Percentiles rank a stretch among this genome's conserved stretches.
Conservation (phyloP, 2,797 vertebrate species). For the Myotis myotis region DNA sequence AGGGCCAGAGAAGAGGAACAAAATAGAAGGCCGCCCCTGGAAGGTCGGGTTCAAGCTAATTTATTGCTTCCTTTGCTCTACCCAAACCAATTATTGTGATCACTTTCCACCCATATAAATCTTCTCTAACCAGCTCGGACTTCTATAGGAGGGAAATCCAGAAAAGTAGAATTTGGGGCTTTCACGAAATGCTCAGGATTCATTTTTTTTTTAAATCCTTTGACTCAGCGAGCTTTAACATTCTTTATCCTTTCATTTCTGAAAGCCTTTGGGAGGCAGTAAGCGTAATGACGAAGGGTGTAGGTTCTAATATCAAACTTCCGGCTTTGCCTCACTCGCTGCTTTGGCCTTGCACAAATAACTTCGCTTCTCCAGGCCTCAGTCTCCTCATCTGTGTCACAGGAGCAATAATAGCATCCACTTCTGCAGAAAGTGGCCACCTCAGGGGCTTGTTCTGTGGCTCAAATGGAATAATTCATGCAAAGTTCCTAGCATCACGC, state of each 20-base stretch:
- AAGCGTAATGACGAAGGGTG: background rate
- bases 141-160: background rate
- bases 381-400: background rate
- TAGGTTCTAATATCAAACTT: background rate
- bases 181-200: conserved; percentile 36
- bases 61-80: conserved; percentile 61
- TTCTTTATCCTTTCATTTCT: background rate
- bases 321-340: background rate
- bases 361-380: background rate
- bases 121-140: conserved; percentile 10
- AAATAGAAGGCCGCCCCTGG: background rate
- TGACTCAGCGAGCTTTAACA: conserved; percentile 23
- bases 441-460: background rate
- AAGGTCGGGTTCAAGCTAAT: conserved; percentile 67
- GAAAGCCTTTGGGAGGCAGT: background rate
- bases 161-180: conserved; percentile 29
- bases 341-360: background rate
- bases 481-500: background rate
- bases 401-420: background rate
- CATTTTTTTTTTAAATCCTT: background rate
- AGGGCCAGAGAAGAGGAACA: conserved; percentile 29
- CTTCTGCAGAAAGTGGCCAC: background rate
- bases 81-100: conserved; percentile 61
- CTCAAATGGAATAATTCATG: background rate
- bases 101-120: conserved; percentile 30